Evolutionary conservation across 2,797 vertebrate genomes (phyloP).

Genomic region (Coregonus sp.): DNA sequence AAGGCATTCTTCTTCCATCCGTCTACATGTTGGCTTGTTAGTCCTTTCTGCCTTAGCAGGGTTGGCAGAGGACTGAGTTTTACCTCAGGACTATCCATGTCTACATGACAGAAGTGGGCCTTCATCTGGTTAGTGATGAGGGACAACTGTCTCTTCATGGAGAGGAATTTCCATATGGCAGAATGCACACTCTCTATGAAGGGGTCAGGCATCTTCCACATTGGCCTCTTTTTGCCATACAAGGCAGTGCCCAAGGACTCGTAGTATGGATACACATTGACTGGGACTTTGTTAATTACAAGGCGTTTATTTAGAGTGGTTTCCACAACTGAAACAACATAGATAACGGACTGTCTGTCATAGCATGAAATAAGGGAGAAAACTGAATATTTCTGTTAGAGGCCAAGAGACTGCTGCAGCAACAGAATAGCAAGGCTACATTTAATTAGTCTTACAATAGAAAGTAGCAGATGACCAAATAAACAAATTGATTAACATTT

Average conservation of each 20-base stretch:
- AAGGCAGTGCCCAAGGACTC: slow-evolving; percentile 71
- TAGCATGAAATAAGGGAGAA: background rate
- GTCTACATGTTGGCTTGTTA: slow-evolving; percentile 54
- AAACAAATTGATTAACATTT: background rate
- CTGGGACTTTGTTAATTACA: slow-evolving; percentile 52
- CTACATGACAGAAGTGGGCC: slow-evolving; percentile 70
- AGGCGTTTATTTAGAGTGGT: slow-evolving; percentile 69
- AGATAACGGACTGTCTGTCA: slow-evolving; percentile 10
- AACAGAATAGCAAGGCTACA: background rate
- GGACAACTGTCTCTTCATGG: slow-evolving; percentile 51
- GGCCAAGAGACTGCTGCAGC: background rate
- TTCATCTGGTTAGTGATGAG: slow-evolving; percentile 74
- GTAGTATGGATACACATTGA: slow-evolving; percentile 81
- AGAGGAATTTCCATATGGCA: slow-evolving; percentile 75
- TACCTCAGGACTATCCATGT: slow-evolving; percentile 58
- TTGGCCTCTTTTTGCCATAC: slow-evolving; percentile 79
- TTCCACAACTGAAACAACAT: slow-evolving; percentile 71
- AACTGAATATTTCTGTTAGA: background rate
- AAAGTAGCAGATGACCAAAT: background rate
- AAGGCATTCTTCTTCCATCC: slow-evolving; percentile 71
- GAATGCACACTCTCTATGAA: slow-evolving; percentile 67
- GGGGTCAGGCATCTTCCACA: slow-evolving; percentile 77
- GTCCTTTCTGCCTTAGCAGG: slow-evolving; percentile 67
- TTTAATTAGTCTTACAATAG: background rate
- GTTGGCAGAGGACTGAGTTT: slow-evolving; percentile 70